Conservation (phyloP, 2,888 invertebrate genomes). For the Ichneumon xanthorius region DNA sequence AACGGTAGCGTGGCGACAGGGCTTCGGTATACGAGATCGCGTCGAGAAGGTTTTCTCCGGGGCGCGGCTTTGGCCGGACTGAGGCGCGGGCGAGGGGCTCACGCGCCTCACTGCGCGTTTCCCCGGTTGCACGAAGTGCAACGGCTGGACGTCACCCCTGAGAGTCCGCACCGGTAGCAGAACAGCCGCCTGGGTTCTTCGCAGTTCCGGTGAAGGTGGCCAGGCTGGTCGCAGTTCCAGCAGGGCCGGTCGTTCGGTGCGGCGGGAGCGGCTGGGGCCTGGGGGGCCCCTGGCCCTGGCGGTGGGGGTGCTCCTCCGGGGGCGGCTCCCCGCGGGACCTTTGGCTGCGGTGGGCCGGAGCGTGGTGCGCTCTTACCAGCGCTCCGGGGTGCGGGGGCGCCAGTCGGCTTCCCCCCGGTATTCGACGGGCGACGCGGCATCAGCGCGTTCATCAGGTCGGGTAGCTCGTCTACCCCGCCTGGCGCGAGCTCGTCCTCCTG, state of each 20-base stretch:
- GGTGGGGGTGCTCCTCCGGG: slow-evolving; percentile 1
- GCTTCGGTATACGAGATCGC: neutral
- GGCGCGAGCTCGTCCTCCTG: neutral
- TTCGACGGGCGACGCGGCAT: too few species aligned
- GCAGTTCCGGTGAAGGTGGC: neutral
- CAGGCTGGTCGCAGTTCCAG: neutral
- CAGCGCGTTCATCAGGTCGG: too few species aligned
- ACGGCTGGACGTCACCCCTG: neutral
- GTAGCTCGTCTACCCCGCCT: neutral
- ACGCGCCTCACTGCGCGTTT: neutral
- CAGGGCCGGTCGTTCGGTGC: neutral
- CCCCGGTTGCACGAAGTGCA: neutral
- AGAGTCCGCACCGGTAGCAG: slow-evolving; percentile 22
- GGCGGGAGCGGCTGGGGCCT: neutral
- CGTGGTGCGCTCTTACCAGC: too few species aligned
- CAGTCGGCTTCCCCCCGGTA: too few species aligned
- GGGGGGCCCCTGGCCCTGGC: too few species aligned
- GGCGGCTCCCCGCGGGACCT: too few species aligned
- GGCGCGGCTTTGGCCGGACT: neutral
- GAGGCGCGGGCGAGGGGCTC: neutral
- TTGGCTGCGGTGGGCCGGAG: too few species aligned
- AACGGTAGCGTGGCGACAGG: neutral
- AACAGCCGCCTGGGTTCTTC: neutral
- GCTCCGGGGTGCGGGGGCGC: too few species aligned
- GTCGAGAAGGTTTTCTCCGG: neutral